Percentiles rank a stretch among this genome's conserved stretches.
phyloP scores from a whole-genome alignment of 2,113 vertebrate genomes.

The Engystomops pustulosus region DNA sequence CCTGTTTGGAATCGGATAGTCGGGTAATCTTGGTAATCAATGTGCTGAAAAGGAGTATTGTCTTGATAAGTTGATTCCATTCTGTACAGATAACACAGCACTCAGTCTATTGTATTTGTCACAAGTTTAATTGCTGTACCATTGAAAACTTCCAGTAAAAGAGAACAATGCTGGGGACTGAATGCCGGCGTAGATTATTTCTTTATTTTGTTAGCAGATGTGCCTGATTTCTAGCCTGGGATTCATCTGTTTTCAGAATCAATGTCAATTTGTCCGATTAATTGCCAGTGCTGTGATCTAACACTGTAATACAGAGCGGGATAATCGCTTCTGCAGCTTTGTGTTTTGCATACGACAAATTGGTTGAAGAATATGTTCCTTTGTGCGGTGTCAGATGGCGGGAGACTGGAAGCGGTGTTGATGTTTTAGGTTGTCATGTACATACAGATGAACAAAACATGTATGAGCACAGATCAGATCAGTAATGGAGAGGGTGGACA shows the following conservation, averaged over 20 bases:
- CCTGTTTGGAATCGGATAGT: slow-evolving; percentile 41
- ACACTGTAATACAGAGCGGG: not conserved
- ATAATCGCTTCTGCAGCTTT: slow-evolving; percentile 33
- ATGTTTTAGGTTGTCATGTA: not conserved
- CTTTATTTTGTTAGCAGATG: slow-evolving; percentile 57
- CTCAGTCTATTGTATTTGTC: slow-evolving; percentile 47
- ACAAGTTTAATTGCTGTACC: slow-evolving; percentile 56
- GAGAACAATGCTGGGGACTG: slow-evolving; percentile 36
- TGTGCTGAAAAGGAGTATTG: slow-evolving; percentile 57
- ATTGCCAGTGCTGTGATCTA: slow-evolving; percentile 30
- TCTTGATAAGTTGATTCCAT: slow-evolving; percentile 53
- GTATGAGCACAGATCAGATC: not conserved
- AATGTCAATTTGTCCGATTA: slow-evolving; percentile 43
- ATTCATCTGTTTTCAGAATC: slow-evolving; percentile 55
- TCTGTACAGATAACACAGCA: slow-evolving; percentile 52
- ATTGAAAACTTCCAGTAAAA: slow-evolving; percentile 51
- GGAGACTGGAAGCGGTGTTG: not conserved
- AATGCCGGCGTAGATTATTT: slow-evolving; percentile 41
- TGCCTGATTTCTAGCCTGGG: slow-evolving; percentile 28
- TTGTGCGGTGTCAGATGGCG: slow-evolving; percentile 3
- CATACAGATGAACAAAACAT: not conserved
- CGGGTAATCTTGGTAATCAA: slow-evolving; percentile 54
- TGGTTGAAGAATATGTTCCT: not conserved
- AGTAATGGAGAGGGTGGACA: not conserved
- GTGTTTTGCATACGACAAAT: not conserved